Evolutionary conservation across 2,113 vertebrate genomes (phyloP), one percentile per base, ranked within the genome.

Genomic region (Neotoma lepida): DNA sequence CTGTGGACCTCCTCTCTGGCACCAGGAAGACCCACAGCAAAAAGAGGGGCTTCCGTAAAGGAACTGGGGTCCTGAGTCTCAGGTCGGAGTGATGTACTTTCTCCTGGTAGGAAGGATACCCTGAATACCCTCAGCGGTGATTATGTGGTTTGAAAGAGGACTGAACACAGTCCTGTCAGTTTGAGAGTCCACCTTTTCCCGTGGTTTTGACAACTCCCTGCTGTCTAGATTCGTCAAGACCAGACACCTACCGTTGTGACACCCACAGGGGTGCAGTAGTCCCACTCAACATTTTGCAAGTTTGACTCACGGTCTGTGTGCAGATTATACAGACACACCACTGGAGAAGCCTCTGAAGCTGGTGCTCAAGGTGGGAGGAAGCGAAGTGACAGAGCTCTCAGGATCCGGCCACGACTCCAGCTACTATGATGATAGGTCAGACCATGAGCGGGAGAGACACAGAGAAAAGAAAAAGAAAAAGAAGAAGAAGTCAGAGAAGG

Each of bases 381-480:
- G 99, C 13, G 99, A 99, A 97, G 99, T 99, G 95, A 99, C 99
- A 0, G 99, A 99, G 80, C 99, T 99, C 10, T 99, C 99, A 0
- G 99, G 99, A 9, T 99, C 99, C 0, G 99, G 99, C 44, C 99
- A 99, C 35, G 99, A 99, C 97, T 99, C 99, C 77, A 99, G 99
- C 94, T 99, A 99, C 97, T 99, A 99, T 0, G 99, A 99, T 26
- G 99, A 99, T 92, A 97, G 99, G 87, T 99, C 99, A 12, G 99
- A 99, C 97, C 99, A 99, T 0, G 99, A 99, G 93, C 98, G 99
- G 56, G 99, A 99, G 89, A 98, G 99, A 1, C 99, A 99, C 97
- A 99, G 98, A 96, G 99, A 99, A 30, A 99, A 99, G 76, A 99
- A 99, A 96, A 99, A 99, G 90, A 99, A 99, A 24, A 99, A 99